Conservation (phyloP, 2,113 vertebrate genomes). For the Sinocyclocheilus maitianheensis region DNA sequence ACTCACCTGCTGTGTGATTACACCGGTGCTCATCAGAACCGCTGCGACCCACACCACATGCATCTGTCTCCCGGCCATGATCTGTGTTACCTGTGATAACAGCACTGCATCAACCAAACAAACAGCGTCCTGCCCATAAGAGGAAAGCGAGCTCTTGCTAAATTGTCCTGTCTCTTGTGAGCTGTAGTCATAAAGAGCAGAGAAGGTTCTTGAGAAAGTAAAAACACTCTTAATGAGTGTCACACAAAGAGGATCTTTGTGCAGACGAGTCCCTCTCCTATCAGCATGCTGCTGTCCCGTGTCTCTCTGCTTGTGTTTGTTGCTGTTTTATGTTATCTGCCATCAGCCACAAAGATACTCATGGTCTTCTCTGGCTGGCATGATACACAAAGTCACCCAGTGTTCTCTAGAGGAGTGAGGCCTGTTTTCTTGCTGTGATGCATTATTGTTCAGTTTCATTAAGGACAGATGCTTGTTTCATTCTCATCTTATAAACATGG, state of each 20-base stretch:
- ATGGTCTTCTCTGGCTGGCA: neutral
- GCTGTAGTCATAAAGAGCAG: slow-evolving; percentile 15
- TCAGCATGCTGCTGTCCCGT: slow-evolving; percentile 35
- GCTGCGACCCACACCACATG: slow-evolving; percentile 12
- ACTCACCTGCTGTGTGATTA: slow-evolving; percentile 32
- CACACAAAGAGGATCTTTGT: slow-evolving; percentile 46
- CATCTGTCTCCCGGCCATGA: slow-evolving; percentile 29
- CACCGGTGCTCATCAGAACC: neutral
- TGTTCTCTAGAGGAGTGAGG: neutral
- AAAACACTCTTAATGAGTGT: slow-evolving; percentile 7
- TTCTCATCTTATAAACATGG: neutral
- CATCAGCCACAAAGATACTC: slow-evolving; percentile 40
- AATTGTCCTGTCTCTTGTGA: neutral
- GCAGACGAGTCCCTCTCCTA: slow-evolving; percentile 7
- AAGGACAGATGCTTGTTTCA: neutral
- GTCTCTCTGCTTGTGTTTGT: slow-evolving; percentile 21
- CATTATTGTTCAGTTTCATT: neutral
- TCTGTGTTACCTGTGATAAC: slow-evolving; percentile 37
- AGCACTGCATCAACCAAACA: slow-evolving; percentile 3
- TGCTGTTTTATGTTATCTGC: slow-evolving; percentile 35
- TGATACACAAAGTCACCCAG: neutral
- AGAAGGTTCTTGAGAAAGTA: neutral
- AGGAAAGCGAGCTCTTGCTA: neutral
- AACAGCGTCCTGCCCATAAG: neutral
- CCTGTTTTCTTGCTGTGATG: slow-evolving; percentile 11